A percentile compares a stretch with the other conserved stretches of the same genome.
phyloP scores from a whole-genome alignment of 2,113 vertebrate genomes.

The Bothrops jararaca region DNA sequence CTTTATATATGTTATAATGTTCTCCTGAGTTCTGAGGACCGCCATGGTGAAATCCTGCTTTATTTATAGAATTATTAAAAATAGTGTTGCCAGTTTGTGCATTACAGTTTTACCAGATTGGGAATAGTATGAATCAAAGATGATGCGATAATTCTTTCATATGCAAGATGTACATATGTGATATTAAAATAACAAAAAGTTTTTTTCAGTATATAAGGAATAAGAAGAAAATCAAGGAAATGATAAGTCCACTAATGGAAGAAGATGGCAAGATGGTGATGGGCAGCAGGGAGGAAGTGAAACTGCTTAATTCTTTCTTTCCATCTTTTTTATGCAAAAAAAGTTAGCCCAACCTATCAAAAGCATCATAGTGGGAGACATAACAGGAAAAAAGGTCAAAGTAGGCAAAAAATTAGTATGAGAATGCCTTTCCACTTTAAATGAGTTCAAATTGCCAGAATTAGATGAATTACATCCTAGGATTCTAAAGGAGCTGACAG shows the following conservation, averaged over 20 bases:
- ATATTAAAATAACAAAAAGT: neutral
- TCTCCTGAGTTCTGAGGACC: constrained; percentile 55
- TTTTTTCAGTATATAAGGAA: neutral
- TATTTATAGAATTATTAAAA: constrained; percentile 54
- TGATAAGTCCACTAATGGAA: neutral
- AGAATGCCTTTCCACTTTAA: neutral
- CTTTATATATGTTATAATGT: constrained; percentile 46
- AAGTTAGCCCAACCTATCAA: neutral
- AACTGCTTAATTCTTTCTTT: neutral
- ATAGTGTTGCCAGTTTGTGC: neutral
- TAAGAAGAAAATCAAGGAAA: neutral
- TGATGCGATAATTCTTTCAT: neutral
- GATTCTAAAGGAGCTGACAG: neutral
- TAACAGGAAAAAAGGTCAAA: neutral
- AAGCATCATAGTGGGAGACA: neutral
- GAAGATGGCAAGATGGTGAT: neutral
- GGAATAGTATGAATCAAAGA: constrained; percentile 39
- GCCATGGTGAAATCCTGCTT: constrained; percentile 55
- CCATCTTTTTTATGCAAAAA: neutral
- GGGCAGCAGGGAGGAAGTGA: neutral
- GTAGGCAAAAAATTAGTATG: neutral
- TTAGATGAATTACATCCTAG: neutral
- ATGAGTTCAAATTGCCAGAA: neutral
- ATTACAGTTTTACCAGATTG: constrained; percentile 37
- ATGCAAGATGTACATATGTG: neutral